Base-by-base conservation (phyloP, 1,140 invertebrate species). In the Heterodera carotae region DNA sequence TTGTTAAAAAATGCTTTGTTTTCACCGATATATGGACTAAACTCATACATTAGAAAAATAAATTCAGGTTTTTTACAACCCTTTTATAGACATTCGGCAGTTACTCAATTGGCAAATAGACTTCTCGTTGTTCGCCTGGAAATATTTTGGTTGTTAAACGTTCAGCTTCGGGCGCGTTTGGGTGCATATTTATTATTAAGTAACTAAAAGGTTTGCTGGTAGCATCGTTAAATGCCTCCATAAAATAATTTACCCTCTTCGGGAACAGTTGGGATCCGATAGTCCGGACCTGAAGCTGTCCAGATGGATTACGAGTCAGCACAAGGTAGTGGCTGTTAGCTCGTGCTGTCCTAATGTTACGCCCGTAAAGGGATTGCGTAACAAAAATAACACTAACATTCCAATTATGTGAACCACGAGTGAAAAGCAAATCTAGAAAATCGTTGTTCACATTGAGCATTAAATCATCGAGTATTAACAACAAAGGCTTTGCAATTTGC, bases 301-400 rank as follows among this genome's bases (percentile, higher is more conserved):
- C 69, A 8, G 43, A 31, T 1, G 69, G 69, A 53, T 71, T 71
- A 8, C 56, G 43, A 18, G 39, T 72, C 6, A 72, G 18, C 18
- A 72, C 27, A 3, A 72, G 22, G 15, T 72, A 72, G 29, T 72
- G 70, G 1, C 34, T 48, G 48, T 72, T 72, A 15, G 70, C 69
- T 2, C 69, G 12, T 18, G 69, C 69, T 4, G 69, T 71, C 2
- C 43, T 10, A 71, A 71, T 53, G 31, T 36, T 22, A 12, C 39
- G 10, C 4, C 69, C 69, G 39, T 39, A 39, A 0, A 71, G 33
- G 25, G 15, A 25, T 29, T 71, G 69, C 0, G 69, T 71, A 15
- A 71, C 69, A 31, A 39, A 71, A 71, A 71, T 71, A 18, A 71
- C 56, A 71, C 69, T 66, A 7, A 66, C 33, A 31, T 66, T 29